Evolutionary conservation across 2,888 invertebrate genomes (phyloP).

Genomic region (Xanthorhoe designata): DNA sequence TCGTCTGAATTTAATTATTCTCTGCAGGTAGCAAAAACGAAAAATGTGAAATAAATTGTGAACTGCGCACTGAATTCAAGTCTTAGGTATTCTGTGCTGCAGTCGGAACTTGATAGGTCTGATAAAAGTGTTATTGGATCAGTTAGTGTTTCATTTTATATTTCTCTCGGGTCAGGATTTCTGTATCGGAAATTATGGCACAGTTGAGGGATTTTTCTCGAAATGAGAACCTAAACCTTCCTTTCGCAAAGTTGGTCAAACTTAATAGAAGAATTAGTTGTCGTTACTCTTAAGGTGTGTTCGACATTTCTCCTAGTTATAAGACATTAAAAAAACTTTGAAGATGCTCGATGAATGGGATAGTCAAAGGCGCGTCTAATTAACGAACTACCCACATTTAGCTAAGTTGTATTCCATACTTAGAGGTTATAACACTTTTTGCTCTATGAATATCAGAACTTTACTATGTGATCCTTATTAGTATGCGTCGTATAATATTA

Average conservation of each 20-base stretch:
- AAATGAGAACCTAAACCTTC: neutral
- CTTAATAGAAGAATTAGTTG: neutral
- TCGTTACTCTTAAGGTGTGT: too few species aligned
- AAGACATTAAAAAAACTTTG: too few species aligned
- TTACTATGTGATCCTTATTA: neutral
- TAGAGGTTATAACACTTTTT: neutral
- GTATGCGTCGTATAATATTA: neutral
- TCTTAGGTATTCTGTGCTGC: slow-evolving; percentile 24
- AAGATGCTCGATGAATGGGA: too few species aligned
- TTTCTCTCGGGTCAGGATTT: slow-evolving; percentile 11
- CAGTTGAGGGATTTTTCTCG: neutral
- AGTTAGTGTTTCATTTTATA: slow-evolving; percentile 28
- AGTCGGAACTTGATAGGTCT: slow-evolving; percentile 22
- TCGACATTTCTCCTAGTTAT: too few species aligned
- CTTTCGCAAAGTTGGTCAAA: neutral
- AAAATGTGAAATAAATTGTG: slow-evolving; percentile 25
- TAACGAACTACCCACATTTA: too few species aligned
- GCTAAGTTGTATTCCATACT: neutral
- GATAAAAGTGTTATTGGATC: slow-evolving; percentile 25
- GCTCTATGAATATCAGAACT: neutral
- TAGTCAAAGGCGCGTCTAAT: too few species aligned
- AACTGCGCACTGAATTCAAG: slow-evolving; percentile 19
- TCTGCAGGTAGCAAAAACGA: neutral
- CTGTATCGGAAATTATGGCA: slow-evolving; percentile 10
- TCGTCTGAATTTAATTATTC: slow-evolving; percentile 31